A percentile compares a stretch with the other conserved stretches of the same genome.
phyloP scores from a whole-genome alignment of 2,113 vertebrate genomes.

The Erythrolamprus reginae region DNA sequence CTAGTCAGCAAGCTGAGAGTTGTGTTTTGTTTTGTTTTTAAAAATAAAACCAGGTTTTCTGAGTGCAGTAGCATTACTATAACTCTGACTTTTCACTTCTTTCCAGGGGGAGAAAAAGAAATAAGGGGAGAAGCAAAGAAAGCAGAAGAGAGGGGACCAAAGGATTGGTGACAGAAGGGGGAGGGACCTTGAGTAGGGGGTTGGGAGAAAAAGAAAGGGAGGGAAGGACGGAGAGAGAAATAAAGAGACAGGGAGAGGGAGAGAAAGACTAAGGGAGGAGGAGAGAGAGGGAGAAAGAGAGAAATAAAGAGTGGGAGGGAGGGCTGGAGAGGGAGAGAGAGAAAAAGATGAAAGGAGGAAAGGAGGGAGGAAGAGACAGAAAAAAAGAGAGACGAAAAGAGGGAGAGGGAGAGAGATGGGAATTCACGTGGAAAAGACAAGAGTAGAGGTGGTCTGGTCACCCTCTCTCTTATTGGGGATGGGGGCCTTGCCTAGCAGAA shows the following conservation, averaged over 20 bases:
- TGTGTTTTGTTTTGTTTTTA: too few relatives aligned
- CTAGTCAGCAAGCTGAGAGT: background rate
- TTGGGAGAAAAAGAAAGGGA: too few relatives aligned
- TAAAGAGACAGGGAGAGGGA: too few relatives aligned
- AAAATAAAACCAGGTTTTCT: background rate
- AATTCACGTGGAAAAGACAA: background rate
- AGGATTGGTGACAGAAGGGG: background rate
- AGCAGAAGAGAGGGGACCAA: background rate
- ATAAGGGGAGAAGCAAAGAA: background rate
- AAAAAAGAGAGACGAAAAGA: too few relatives aligned
- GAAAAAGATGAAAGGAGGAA: accelerated
- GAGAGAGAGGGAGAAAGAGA: too few relatives aligned
- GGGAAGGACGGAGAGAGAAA: too few relatives aligned
- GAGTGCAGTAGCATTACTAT: background rate
- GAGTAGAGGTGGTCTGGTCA: background rate
- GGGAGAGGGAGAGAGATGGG: too few relatives aligned
- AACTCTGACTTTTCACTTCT: background rate
- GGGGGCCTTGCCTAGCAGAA: background rate
- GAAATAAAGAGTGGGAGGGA: too few relatives aligned
- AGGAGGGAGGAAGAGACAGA: too few relatives aligned
- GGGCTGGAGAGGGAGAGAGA: accelerated
- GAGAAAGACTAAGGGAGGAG: accelerated
- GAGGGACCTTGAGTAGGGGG: too few relatives aligned
- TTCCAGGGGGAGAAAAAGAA: background rate
- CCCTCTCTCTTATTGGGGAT: accelerated